Percentiles rank a stretch among this genome's conserved stretches.
Conservation (phyloP, 2,888 invertebrate species). For the Lasioglossum vierecki region DNA sequence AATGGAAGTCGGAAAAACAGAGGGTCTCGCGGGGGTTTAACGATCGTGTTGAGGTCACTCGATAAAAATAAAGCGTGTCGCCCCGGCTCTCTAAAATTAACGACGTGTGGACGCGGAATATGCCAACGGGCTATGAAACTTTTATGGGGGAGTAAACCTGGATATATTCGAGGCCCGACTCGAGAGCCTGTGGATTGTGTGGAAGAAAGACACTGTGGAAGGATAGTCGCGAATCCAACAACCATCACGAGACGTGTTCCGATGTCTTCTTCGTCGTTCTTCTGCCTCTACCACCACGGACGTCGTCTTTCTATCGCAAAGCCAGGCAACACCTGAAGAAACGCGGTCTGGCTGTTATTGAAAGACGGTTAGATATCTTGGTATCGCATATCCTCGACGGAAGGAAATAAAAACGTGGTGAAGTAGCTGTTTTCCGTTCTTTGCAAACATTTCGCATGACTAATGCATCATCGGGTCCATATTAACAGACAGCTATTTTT, state of each 20-base stretch:
- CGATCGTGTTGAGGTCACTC: constrained; percentile 74
- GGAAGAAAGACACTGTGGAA: constrained; percentile 17
- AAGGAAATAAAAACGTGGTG: not conserved
- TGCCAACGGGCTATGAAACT: constrained; percentile 72
- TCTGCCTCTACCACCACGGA: constrained; percentile 15
- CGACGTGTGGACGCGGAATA: constrained; percentile 75
- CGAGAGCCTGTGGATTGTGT: constrained; percentile 40
- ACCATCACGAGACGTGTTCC: constrained; percentile 48
- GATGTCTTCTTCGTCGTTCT: constrained; percentile 22
- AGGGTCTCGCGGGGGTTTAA: constrained; percentile 60
- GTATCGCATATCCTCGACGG: not conserved
- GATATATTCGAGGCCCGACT: constrained; percentile 64
- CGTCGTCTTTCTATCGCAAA: constrained; percentile 14
- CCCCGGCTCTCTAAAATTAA: constrained; percentile 72
- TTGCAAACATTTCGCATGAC: not conserved
- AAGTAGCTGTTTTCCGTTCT: not conserved
- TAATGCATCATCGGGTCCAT: too few relatives aligned
- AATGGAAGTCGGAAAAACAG: constrained; percentile 66
- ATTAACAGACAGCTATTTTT: not conserved
- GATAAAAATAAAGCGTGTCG: constrained; percentile 74
- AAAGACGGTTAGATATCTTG: not conserved
- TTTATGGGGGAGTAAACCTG: constrained; percentile 73
- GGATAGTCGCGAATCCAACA: constrained; percentile 52
- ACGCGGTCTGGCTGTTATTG: not conserved
- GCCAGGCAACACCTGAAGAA: not conserved